Percentiles rank a stretch among this genome's conserved stretches.
Evolutionary conservation across 1,140 invertebrate species (phyloP).

Genomic region (Macrotrachela quadricornifera): DNA sequence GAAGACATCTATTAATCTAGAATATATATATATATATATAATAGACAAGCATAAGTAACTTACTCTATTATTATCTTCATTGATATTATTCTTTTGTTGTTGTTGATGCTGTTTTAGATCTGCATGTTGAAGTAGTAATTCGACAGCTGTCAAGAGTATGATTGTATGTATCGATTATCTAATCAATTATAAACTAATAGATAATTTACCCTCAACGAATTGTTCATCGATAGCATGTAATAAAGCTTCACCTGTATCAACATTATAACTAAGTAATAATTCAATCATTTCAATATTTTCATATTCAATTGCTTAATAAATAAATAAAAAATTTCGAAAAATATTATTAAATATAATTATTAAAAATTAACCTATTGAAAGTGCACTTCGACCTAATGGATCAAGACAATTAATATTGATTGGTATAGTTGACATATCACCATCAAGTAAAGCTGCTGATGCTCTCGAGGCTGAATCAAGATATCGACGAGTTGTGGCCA

Average conservation of each 20-base stretch:
- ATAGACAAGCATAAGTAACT: too few relatives aligned
- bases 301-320: constrained; percentile 58
- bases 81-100: too few relatives aligned
- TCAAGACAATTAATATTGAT: constrained; percentile 82
- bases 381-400: constrained; percentile 47
- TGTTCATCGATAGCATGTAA: constrained; percentile 76
- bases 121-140: too few relatives aligned
- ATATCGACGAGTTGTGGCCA: background rate
- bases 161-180: too few relatives aligned
- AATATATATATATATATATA: too few relatives aligned
- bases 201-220: constrained; percentile 51
- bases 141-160: constrained; percentile 17
- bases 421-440: constrained; percentile 3
- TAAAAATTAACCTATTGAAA: constrained; percentile 14
- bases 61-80: too few relatives aligned
- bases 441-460: constrained; percentile 9
- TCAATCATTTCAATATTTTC: constrained; percentile 79
- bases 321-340: too few relatives aligned
- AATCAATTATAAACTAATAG: too few relatives aligned
- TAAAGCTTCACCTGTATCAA: constrained; percentile 49
- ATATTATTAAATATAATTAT: too few relatives aligned
- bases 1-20: too few relatives aligned
- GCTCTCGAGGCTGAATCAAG: background rate
- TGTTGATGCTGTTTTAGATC: too few relatives aligned
- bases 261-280: constrained; percentile 59